These are phyloP conservation scores for Anneissia japonica DNA, from an alignment of 35 echinoderm and acorn worm species.

Conservation along the genomic window DNA sequence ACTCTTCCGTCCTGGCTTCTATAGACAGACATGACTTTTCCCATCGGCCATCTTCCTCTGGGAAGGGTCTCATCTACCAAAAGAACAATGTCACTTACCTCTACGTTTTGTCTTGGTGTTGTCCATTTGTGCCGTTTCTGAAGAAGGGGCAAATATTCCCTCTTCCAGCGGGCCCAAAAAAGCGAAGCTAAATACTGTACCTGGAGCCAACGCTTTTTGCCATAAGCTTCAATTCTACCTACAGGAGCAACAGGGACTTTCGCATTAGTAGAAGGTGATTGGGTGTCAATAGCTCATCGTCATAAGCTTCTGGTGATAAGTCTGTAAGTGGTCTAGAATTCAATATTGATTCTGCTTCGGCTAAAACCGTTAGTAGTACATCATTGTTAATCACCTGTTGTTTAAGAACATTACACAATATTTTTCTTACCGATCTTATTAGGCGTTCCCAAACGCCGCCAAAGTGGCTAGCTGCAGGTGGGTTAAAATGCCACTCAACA, in stretches of 20 bases:
- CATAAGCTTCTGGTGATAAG: not conserved
- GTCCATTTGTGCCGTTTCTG: too few species aligned
- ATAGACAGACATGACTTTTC: not conserved
- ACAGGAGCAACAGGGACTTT: not conserved
- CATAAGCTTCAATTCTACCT: not conserved
- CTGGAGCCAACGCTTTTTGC: not conserved
- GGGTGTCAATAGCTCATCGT: not conserved
- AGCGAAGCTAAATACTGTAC: not conserved
- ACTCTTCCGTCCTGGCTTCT: constrained; percentile 12
- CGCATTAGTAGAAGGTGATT: constrained; percentile 7
- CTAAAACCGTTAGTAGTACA: constrained; percentile 4
- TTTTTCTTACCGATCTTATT: not conserved
- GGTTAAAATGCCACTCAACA: constrained; percentile 3
- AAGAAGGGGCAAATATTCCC: not conserved
- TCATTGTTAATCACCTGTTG: not conserved
- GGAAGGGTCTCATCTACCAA: not conserved
- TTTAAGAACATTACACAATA: not conserved
- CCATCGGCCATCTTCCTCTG: not conserved
- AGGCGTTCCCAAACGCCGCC: constrained; percentile 16
- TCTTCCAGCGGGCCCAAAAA: constrained; percentile 3
- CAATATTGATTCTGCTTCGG: constrained; percentile 18
- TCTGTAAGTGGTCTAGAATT: constrained; percentile 10
- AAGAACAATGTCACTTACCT: not conserved
- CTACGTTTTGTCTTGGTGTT: not conserved
- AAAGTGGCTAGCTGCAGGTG: constrained; percentile 13